Conservation (phyloP, 2,797 vertebrate genomes). For the Ceryle rudis region DNA sequence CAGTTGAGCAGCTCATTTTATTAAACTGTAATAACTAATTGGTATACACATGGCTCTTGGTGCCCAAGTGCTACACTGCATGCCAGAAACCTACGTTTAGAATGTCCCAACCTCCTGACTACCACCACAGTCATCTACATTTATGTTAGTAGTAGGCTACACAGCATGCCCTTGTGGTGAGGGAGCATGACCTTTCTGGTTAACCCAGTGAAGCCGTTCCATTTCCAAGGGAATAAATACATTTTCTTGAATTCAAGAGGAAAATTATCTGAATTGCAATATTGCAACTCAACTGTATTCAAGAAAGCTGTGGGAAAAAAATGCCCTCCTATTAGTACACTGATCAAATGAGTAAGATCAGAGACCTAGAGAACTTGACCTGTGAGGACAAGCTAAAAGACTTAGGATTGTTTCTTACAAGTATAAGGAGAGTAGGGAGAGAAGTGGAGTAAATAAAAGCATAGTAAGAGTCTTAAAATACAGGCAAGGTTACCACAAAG, state of each 20-base stretch:
- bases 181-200: neutral
- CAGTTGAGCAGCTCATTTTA: neutral
- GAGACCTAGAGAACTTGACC: neutral
- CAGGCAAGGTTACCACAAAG: neutral
- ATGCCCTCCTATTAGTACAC: neutral
- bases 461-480: neutral
- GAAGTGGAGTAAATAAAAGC: neutral
- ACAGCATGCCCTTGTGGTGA: neutral
- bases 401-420: neutral
- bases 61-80: neutral
- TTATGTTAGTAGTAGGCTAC: neutral
- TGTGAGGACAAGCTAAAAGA: neutral
- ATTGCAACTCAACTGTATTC: neutral
- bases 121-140: neutral
- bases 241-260: neutral
- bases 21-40: neutral
- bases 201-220: neutral
- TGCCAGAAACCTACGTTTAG: neutral
- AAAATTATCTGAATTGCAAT: neutral
- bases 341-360: neutral
- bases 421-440: neutral
- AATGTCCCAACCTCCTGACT: neutral
- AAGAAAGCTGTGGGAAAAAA: neutral
- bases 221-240: neutral
- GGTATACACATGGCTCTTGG: fast-evolving